Evolutionary conservation across 2,113 vertebrate genomes (phyloP).

Genomic region (Prolemur simus): DNA sequence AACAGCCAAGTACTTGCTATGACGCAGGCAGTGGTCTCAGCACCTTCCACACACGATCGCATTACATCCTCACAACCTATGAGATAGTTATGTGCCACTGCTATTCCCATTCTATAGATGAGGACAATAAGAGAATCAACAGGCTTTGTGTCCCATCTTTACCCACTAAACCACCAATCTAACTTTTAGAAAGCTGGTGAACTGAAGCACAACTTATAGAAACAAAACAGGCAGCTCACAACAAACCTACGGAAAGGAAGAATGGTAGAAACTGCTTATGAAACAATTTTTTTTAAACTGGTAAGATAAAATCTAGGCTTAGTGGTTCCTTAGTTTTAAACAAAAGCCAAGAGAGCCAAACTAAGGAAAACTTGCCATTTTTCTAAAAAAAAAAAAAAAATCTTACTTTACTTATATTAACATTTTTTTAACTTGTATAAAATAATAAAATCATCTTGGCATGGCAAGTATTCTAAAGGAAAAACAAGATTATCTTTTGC

Average conservation of each 20-base stretch:
- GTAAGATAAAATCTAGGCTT: slow-evolving; percentile 29
- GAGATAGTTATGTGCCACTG: background rate
- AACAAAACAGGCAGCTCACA: background rate
- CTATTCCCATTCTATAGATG: background rate
- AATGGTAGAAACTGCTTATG: background rate
- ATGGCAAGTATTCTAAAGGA: background rate
- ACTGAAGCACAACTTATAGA: background rate
- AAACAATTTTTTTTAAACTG: background rate
- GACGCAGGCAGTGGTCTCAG: background rate
- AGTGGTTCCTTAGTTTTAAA: background rate
- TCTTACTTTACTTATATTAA: background rate
- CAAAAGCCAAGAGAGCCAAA: background rate
- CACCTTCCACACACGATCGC: fast-evolving
- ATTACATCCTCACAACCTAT: background rate
- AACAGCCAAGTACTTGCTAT: background rate
- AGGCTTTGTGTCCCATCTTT: background rate
- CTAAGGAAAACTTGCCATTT: background rate
- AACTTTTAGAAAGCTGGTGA: background rate
- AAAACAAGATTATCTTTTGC: background rate
- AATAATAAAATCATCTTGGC: slow-evolving; percentile 12
- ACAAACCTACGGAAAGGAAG: background rate
- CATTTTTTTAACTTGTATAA: background rate
- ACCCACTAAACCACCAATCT: background rate
- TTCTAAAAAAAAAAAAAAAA: background rate
- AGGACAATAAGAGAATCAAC: background rate